Percentiles rank a stretch among this genome's conserved stretches.
Conservation (phyloP, 2,888 invertebrate genomes). For the Orchesellides sinensis region DNA sequence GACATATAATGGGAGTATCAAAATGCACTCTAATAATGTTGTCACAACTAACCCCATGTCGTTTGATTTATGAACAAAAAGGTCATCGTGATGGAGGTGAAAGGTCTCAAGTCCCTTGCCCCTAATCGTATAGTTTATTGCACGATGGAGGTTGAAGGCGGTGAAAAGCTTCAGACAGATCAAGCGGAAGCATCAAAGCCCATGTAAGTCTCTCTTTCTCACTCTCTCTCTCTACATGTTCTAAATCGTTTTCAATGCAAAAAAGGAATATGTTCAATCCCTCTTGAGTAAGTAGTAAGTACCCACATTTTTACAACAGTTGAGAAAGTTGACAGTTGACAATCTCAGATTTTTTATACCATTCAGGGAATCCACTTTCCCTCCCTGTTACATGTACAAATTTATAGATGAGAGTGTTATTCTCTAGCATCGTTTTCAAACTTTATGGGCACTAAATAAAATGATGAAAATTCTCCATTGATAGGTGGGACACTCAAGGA, state of each 20-base stretch:
- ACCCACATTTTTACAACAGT: no score
- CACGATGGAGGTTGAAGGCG: constrained; percentile 99
- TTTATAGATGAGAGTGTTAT: no score
- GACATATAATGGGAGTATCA: background rate
- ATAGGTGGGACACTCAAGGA: constrained; percentile 99
- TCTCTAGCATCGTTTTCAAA: no score
- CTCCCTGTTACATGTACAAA: background rate
- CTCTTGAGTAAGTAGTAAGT: no score
- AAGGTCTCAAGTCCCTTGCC: constrained; percentile 96
- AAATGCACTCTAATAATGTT: background rate
- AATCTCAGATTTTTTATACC: background rate
- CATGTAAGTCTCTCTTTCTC: constrained; percentile 82
- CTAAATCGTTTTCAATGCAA: no score
- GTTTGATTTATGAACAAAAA: constrained; percentile 76
- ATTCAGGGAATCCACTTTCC: background rate
- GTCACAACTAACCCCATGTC: background rate
- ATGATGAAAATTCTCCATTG: no score
- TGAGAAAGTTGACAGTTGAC: no score
- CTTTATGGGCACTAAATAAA: no score
- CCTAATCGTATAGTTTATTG: constrained; percentile 99
- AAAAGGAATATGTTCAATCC: no score
- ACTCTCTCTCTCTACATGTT: background rate
- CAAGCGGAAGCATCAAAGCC: constrained; percentile 99
- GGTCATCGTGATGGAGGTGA: constrained; percentile 99
- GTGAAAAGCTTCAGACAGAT: constrained; percentile 99